Conservation (phyloP, 2,113 vertebrate genomes). For the Cyanoramphus novaezelandiae region DNA sequence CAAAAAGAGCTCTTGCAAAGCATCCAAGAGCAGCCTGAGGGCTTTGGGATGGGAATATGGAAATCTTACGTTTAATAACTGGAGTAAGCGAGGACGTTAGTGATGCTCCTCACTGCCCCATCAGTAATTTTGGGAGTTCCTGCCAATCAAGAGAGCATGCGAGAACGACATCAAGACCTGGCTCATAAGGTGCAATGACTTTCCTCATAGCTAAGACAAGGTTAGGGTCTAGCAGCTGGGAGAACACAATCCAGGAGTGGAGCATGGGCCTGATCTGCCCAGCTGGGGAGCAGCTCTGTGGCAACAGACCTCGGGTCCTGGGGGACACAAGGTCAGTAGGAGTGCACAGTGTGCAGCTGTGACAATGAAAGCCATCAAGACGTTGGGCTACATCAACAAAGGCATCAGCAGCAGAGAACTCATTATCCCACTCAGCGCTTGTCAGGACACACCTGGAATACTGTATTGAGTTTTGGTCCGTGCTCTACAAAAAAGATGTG, state of each 20-base stretch:
- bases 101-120: fast-evolving
- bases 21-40: background rate
- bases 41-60: fast-evolving
- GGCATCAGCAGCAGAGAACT: background rate
- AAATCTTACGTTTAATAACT: fast-evolving
- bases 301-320: background rate
- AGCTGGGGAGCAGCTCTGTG: background rate
- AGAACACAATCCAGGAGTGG: background rate
- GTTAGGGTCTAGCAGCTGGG: background rate
- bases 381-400: background rate
- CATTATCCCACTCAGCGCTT: background rate
- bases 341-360: background rate
- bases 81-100: fast-evolving
- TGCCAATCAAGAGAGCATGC: background rate
- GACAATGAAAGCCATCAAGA: background rate
- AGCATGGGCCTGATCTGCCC: background rate
- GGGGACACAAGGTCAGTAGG: background rate
- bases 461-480: background rate
- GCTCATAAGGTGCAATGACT: too few relatives aligned
- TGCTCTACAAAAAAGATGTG: background rate
- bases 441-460: background rate
- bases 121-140: background rate
- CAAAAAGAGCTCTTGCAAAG: background rate
- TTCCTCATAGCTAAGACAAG: background rate
- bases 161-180: background rate